Percentiles rank a stretch among this genome's conserved stretches.
phyloP scores from a whole-genome alignment of 2,797 vertebrate genomes.

The Ibycter americanus region DNA sequence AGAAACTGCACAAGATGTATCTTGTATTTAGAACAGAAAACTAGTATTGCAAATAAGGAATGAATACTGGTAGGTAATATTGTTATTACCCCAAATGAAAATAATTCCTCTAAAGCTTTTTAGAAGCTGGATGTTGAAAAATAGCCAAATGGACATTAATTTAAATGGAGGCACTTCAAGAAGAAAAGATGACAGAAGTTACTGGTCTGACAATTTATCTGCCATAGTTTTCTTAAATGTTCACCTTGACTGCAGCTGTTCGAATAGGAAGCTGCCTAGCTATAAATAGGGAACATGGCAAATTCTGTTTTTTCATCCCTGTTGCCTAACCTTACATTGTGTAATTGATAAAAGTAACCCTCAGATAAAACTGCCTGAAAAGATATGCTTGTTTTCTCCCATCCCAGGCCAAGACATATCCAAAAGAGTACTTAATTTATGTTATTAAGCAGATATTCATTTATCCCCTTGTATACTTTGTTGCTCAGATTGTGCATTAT shows the following conservation, averaged over 20 bases:
- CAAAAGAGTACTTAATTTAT: neutral
- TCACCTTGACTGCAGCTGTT: neutral
- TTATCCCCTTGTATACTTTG: neutral
- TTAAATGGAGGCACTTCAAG: neutral
- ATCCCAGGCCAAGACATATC: neutral
- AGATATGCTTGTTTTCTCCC: neutral
- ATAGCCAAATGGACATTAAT: neutral
- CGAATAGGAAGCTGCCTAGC: neutral
- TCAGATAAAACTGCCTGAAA: neutral
- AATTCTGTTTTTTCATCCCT: neutral
- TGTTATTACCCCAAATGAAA: neutral
- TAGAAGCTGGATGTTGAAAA: neutral
- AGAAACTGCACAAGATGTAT: neutral
- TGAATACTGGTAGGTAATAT: neutral
- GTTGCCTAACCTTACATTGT: neutral
- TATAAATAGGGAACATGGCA: neutral
- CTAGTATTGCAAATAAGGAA: neutral
- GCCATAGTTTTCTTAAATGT: neutral
- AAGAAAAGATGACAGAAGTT: neutral
- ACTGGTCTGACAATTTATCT: neutral
- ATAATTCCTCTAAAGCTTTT: neutral
- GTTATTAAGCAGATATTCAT: neutral
- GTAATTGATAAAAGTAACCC: neutral
- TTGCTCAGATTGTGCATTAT: neutral
- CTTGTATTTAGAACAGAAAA: neutral